Percentiles rank a stretch among this genome's conserved stretches.
Evolutionary conservation across 2,888 invertebrate genomes (phyloP).

Genomic region (Sicus ferrugineus): DNA sequence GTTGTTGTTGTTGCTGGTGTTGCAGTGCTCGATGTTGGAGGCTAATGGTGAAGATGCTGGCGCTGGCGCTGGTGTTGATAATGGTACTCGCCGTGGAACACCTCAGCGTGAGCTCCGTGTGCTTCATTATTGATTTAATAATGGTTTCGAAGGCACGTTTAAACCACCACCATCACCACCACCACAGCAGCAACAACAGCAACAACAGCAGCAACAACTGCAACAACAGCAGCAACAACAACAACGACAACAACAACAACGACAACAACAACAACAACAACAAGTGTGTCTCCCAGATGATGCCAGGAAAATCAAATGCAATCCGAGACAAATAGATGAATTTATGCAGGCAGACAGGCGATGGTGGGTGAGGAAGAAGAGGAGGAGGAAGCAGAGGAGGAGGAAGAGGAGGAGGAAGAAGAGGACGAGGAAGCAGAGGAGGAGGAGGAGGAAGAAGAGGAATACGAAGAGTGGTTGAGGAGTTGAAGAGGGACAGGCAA

Average conservation of each 20-base stretch:
- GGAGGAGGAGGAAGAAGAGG: neutral
- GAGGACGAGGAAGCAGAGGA: neutral
- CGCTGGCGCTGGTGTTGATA: conserved; percentile 6
- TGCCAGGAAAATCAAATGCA: conserved; percentile 34
- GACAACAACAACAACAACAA: conserved; percentile 43
- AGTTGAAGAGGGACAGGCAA: neutral
- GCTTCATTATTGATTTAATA: conserved; percentile 62
- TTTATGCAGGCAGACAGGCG: conserved; percentile 9
- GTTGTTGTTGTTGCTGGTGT: conserved; percentile 19
- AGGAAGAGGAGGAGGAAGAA: too few relatives aligned
- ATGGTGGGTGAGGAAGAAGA: too few relatives aligned
- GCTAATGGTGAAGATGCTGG: conserved; percentile 22
- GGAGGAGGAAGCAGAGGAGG: too few relatives aligned
- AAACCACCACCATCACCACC: too few relatives aligned
- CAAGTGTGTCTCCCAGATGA: conserved; percentile 37
- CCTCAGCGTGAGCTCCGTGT: conserved; percentile 50
- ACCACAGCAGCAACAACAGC: too few relatives aligned
- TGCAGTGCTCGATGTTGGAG: conserved; percentile 12
- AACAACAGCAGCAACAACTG: too few relatives aligned
- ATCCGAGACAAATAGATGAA: conserved; percentile 31
- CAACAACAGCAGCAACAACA: too few relatives aligned
- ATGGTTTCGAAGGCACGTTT: conserved; percentile 56
- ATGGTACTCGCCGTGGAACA: conserved; percentile 22
- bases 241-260: conserved; percentile 23
- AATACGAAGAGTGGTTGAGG: neutral